Percentiles rank a stretch among this genome's conserved stretches.
Evolutionary conservation across 2,113 vertebrate species (phyloP).

Genomic region (Rallus limicola): DNA sequence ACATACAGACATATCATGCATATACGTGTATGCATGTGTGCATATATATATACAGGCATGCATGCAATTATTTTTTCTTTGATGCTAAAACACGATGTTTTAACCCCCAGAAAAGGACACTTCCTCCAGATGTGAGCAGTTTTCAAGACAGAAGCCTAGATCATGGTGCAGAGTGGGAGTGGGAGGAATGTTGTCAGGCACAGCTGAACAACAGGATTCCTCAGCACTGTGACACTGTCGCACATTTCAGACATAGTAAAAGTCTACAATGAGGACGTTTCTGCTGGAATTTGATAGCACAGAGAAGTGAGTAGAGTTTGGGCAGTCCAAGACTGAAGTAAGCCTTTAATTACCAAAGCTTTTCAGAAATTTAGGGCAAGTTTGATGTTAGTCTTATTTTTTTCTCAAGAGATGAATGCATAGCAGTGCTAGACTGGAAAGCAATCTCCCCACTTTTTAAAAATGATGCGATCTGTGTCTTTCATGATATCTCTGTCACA

Average conservation of each 20-base stretch:
- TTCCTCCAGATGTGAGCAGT: background rate
- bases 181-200: background rate
- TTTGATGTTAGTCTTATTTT: background rate
- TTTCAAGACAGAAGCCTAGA: background rate
- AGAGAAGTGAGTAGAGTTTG: background rate
- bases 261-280: background rate
- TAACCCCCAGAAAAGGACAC: background rate
- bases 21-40: rapidly evolving
- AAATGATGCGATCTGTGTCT: background rate
- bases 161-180: background rate
- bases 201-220: background rate
- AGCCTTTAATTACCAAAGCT: background rate
- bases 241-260: background rate
- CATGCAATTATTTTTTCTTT: background rate
- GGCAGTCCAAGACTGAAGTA: background rate
- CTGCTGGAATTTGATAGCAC: background rate
- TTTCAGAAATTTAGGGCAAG: background rate
- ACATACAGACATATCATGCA: background rate
- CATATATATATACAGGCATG: rapidly evolving
- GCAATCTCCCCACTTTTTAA: background rate
- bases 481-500: background rate
- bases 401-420: background rate
- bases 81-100: background rate
- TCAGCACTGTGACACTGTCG: rapidly evolving
- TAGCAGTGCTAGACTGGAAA: background rate